These are phyloP conservation scores for Caradrina kadenii DNA, from an alignment of 2,888 invertebrate species.

Conservation along the genomic window DNA sequence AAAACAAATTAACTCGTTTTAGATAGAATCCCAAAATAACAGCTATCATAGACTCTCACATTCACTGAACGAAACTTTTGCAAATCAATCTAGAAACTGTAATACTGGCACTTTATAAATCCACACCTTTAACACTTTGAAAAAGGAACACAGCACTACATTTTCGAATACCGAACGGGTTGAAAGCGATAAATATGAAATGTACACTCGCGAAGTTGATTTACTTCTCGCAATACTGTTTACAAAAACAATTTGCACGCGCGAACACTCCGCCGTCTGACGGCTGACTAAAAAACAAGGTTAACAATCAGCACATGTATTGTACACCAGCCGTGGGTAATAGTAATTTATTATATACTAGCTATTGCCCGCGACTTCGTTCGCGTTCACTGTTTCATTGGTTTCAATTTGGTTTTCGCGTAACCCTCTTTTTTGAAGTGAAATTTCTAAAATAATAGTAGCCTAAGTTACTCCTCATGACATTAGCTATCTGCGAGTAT, in stretches of 20 bases:
- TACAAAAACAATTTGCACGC: constrained; percentile 27
- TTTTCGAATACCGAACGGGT: constrained; percentile 18
- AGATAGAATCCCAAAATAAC: constrained; percentile 10
- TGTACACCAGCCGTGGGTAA: constrained; percentile 37
- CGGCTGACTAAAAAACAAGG: constrained; percentile 53
- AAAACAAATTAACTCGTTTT: constrained; percentile 14
- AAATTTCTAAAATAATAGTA: too few relatives aligned
- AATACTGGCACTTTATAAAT: constrained; percentile 31
- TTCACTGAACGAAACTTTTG: constrained; percentile 20
- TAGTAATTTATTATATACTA: constrained; percentile 22
- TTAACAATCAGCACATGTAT: constrained; percentile 26
- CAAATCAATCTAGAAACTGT: constrained; percentile 5
- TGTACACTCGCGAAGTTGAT: constrained; percentile 21
- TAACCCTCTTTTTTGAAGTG: too few relatives aligned
- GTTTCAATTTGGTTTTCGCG: too few relatives aligned
- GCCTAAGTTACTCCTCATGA: too few relatives aligned
- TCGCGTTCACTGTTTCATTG: too few relatives aligned
- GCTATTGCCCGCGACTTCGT: too few relatives aligned
- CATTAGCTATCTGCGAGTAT: too few relatives aligned
- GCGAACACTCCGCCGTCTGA: constrained; percentile 35
- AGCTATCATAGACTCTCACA: constrained; percentile 1
- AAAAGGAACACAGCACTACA: constrained; percentile 8
- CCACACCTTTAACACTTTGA: neutral
- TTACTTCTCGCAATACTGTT: constrained; percentile 45
- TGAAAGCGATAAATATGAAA: neutral